phyloP scores from a whole-genome alignment of 2,797 vertebrate species.

The Platyrinchus mystaceus region DNA sequence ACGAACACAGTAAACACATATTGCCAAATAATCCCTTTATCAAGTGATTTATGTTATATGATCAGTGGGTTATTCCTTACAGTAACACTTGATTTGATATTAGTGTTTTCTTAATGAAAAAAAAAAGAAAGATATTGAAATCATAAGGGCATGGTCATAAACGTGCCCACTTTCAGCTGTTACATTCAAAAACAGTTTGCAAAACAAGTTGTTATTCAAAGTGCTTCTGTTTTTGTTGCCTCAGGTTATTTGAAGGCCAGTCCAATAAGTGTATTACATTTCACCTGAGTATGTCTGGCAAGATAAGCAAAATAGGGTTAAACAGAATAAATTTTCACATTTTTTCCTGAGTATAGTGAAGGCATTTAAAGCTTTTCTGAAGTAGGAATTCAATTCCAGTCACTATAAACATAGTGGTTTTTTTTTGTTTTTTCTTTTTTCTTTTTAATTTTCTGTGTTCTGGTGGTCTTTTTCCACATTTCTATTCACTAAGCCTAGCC shows the following conservation, averaged over 20 bases:
- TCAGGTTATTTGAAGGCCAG: background rate
- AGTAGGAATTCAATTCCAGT: background rate
- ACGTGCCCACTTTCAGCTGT: background rate
- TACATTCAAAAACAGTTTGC: background rate
- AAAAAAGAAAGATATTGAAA: background rate
- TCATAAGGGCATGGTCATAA: background rate
- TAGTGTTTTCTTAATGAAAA: background rate
- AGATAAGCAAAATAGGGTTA: background rate
- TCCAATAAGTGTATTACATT: background rate
- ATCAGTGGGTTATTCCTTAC: background rate
- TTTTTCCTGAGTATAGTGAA: background rate
- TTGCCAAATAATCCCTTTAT: background rate
- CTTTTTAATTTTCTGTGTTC: background rate
- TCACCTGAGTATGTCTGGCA: background rate
- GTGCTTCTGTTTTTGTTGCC: background rate
- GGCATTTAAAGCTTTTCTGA: background rate
- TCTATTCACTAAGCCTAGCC: no score
- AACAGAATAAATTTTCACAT: background rate
- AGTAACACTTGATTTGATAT: background rate
- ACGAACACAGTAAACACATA: background rate
- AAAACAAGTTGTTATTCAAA: background rate
- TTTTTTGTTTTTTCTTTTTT: background rate
- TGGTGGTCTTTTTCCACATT: background rate
- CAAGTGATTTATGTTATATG: background rate
- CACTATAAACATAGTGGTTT: no score